Percentiles rank a stretch among this genome's conserved stretches.
phyloP scores from a whole-genome alignment of 1,140 invertebrate species.

The Condylostylus longicornis region DNA sequence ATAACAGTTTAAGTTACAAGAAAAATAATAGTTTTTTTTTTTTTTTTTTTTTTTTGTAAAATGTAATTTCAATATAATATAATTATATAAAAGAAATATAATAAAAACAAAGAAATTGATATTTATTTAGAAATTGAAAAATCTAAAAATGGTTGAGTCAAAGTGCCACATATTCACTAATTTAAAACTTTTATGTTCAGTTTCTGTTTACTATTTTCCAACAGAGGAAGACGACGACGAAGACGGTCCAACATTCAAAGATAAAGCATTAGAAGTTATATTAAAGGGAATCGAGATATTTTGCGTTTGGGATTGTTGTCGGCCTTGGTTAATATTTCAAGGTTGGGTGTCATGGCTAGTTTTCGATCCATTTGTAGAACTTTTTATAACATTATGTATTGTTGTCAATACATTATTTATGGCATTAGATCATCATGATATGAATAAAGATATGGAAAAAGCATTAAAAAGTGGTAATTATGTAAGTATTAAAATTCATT shows the following conservation, averaged over 20 bases:
- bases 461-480: constrained; percentile 87
- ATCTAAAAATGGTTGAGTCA: constrained; percentile 45
- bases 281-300: constrained; percentile 77
- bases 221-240: constrained; percentile 75
- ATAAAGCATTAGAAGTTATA: constrained; percentile 57
- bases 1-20: too few species aligned
- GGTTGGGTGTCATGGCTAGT: constrained; percentile 81
- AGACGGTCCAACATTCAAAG: constrained; percentile 75
- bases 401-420: constrained; percentile 96
- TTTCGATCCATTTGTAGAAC: constrained; percentile 94
- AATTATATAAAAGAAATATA: constrained; percentile 2
- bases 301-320: constrained; percentile 95
- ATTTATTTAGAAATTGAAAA: constrained; percentile 3
- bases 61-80: constrained; percentile 1
- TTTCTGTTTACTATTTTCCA: constrained; percentile 86
- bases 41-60: constrained; percentile 3
- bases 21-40: too few species aligned
- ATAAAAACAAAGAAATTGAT: constrained; percentile 1
- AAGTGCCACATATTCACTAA: constrained; percentile 46
- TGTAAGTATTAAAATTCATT: constrained; percentile 47
- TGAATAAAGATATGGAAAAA: constrained; percentile 71
- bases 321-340: constrained; percentile 78
- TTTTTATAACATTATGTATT: constrained; percentile 96
- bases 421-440: constrained; percentile 91
- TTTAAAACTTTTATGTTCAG: constrained; percentile 48